Base-by-base conservation (phyloP, 2,113 vertebrate genomes). In the Strix uralensis region DNA sequence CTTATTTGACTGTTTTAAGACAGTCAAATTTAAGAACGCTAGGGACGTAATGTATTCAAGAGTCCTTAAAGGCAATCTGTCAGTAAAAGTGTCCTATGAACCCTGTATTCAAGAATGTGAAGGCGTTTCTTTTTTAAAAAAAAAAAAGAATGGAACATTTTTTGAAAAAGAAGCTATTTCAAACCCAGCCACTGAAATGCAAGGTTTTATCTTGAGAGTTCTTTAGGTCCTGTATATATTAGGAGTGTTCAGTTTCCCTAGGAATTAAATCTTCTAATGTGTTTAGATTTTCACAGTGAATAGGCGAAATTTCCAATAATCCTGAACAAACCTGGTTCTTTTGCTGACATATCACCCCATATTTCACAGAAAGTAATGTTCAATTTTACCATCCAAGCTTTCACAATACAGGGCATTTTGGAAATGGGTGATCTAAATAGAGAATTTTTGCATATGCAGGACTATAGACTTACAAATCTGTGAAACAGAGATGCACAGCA, bases 1-100 rank as follows among this genome's bases (percentile, higher is more conserved):
- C 93, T 96, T 95, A 94, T 75, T 94, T 81, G 70, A 87, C 65
- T 92, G 74, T 84, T 96, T 97, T 94, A 93, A 96, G 97, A 92
- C 66, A 95, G 89, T 72, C 38, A 85, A 92, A 96, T 88, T 93
- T 83, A 94, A 97, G 78, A 97, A 96, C 49, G 67, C 59, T 91
- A 70, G 75, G 69, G 74, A 96, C 77, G 81, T 85, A 96, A 94
- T 83, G 49, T 69, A 92, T 82, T 96, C 81, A 88, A 74, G 58
- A 93, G 32, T 82, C 80, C 74, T 97, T 95, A 96, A 81, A 96
- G 80, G 59, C 66, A 96, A 94, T 81, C 80, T 96, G 83, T 96
- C 65, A 96, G 72, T 79, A 94, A 95, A 95, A 96, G 79, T 83
- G 71, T 94, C 74, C 90, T 81, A 85, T 75, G 84, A 96, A 92